These are phyloP conservation scores for Nysson spinosus DNA, from an alignment of 2,888 invertebrate genomes.

Conservation along the genomic window DNA sequence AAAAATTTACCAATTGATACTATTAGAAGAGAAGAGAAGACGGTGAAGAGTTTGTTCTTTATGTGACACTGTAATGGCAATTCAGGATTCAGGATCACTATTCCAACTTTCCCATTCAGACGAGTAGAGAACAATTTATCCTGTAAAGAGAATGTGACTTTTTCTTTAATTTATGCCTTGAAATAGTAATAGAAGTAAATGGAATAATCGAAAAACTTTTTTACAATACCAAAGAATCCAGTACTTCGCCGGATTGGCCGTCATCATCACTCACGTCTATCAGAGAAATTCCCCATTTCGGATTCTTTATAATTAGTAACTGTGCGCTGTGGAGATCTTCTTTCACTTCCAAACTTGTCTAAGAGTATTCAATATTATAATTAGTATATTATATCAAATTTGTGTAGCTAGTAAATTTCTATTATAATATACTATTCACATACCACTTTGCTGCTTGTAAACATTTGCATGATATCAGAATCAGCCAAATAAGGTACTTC, in stretches of 20 bases:
- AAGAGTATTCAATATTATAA: conserved; percentile 18
- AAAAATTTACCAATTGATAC: conserved; percentile 76
- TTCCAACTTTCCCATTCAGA: conserved; percentile 79
- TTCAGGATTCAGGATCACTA: conserved; percentile 81
- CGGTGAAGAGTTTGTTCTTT: conserved; percentile 80
- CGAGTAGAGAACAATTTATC: conserved; percentile 80
- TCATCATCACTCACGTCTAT: conserved; percentile 77
- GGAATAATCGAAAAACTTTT: conserved; percentile 14
- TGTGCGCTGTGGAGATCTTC: conserved; percentile 83
- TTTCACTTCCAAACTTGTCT: conserved; percentile 71
- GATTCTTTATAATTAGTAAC: conserved; percentile 84
- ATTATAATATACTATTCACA: conserved; percentile 29
- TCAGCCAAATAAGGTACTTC: conserved; percentile 82
- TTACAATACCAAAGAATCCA: conserved; percentile 76
- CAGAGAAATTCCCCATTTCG: conserved; percentile 85
- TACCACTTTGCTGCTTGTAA: conserved; percentile 77
- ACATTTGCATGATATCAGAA: conserved; percentile 81
- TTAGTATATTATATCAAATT: background rate
- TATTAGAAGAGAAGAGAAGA: conserved; percentile 77
- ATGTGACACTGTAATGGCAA: conserved; percentile 82
- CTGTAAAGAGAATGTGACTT: conserved; percentile 60
- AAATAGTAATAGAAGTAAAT: background rate
- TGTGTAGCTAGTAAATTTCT: background rate
- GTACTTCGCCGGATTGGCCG: conserved; percentile 62
- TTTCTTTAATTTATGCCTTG: conserved; percentile 34